These are phyloP conservation scores for Columbina picui DNA, from an alignment of 2,113 vertebrate species.

Conservation along the genomic window DNA sequence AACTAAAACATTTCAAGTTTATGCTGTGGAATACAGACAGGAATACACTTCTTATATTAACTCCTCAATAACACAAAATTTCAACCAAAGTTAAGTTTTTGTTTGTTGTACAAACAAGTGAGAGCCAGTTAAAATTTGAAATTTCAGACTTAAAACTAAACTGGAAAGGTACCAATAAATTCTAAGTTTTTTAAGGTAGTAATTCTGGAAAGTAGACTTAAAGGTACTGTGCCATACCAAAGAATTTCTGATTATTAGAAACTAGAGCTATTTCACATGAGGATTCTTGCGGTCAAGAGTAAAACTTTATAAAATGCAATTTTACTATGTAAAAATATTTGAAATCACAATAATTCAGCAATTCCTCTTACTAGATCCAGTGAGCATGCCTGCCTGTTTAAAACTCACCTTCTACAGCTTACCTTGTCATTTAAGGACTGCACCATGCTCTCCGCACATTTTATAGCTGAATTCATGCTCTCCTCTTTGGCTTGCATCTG, in stretches of 20 bases:
- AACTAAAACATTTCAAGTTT: neutral
- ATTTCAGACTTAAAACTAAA: neutral
- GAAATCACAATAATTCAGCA: neutral
- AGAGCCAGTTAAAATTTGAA: neutral
- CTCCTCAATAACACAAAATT: neutral
- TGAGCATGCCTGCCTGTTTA: neutral
- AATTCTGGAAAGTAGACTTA: neutral
- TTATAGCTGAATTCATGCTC: constrained; percentile 75
- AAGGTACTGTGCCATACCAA: neutral
- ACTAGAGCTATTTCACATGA: neutral
- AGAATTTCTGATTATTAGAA: neutral
- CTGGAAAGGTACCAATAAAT: neutral
- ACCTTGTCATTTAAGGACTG: constrained; percentile 58
- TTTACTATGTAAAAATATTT: neutral
- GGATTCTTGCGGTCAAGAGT: neutral
- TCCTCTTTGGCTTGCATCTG: constrained; percentile 79
- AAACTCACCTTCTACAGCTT: constrained; percentile 13
- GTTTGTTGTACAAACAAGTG: neutral
- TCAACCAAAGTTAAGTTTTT: neutral
- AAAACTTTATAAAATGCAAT: neutral
- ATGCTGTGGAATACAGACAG: neutral
- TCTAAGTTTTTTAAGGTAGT: neutral
- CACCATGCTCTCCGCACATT: constrained; percentile 79
- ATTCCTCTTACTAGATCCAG: neutral
- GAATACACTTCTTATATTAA: neutral